Conservation (phyloP, 2,888 invertebrate species). For the Nymphalis c-album region DNA sequence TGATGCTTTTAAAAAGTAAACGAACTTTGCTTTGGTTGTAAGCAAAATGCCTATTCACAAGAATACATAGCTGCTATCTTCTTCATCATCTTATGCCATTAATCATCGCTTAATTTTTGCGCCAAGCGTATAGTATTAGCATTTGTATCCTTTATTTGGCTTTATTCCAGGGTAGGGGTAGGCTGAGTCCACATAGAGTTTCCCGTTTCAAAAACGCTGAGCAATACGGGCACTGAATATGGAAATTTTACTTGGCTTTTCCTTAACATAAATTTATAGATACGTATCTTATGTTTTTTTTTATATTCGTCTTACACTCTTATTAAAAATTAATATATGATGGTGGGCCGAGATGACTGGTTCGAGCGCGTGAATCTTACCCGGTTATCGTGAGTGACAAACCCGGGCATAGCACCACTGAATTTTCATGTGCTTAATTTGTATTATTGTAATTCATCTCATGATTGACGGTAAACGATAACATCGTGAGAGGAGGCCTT, state of each 20-base stretch:
- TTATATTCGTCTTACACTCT: neutral
- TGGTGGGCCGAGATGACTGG: too few species aligned
- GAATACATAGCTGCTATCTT: neutral
- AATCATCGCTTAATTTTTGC: constrained; percentile 30
- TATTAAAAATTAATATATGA: too few species aligned
- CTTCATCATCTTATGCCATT: constrained; percentile 6
- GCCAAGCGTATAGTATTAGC: constrained; percentile 28
- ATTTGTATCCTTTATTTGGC: constrained; percentile 39
- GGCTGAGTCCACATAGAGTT: constrained; percentile 18
- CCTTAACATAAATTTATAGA: neutral
- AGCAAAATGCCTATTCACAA: neutral
- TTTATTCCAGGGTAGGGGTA: constrained; percentile 30
- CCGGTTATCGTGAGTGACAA: too few species aligned
- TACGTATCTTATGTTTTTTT: neutral
- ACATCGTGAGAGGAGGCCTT: too few species aligned
- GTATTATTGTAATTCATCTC: too few species aligned
- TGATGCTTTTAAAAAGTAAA: too few species aligned
- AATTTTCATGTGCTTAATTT: too few species aligned
- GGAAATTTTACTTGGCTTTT: constrained; percentile 5
- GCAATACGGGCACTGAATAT: constrained; percentile 9
- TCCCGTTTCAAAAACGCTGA: constrained; percentile 24
- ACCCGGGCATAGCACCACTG: too few species aligned
- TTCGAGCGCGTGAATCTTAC: too few species aligned
- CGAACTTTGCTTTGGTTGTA: neutral
- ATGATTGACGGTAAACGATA: too few species aligned